Percentiles rank a stretch among this genome's conserved stretches.
Evolutionary conservation across 2,888 invertebrate species (phyloP).

Genomic region (Luperina nickerlii): DNA sequence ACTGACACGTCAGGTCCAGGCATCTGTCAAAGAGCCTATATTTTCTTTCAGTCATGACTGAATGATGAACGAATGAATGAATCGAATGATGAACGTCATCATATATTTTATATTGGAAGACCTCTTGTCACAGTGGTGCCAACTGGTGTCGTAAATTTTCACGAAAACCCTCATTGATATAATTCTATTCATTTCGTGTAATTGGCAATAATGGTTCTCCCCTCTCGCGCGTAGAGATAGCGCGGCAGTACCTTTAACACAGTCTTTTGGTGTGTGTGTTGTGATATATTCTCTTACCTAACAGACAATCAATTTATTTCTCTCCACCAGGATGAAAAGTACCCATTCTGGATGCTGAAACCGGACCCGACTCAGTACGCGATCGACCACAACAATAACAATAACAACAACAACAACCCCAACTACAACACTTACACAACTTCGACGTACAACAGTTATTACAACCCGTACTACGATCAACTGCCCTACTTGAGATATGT

Average conservation of each 20-base stretch:
- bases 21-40: no score
- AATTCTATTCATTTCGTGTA: no score
- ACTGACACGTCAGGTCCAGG: no score
- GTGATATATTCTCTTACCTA: neutral
- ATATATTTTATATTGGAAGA: no score
- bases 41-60: no score
- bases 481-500: slow-evolving; percentile 94
- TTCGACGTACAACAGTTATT: slow-evolving; percentile 77
- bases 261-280: neutral
- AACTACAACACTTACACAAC: slow-evolving; percentile 79
- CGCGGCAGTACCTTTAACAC: neutral
- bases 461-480: slow-evolving; percentile 85
- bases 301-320: slow-evolving; percentile 3
- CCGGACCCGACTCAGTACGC: slow-evolving; percentile 90
- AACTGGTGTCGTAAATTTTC: no score
- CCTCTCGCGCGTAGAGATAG: neutral
- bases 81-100: no score
- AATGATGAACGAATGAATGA: no score
- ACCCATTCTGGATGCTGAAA: slow-evolving; percentile 94
- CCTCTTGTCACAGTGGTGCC: no score
- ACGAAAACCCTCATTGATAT: no score
- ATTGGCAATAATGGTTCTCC: no score
- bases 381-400: slow-evolving; percentile 74
- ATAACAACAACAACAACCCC: slow-evolving; percentile 76
- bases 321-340: slow-evolving; percentile 91